Base-by-base conservation (phyloP, 1,140 invertebrate genomes). In the Drosophila melanogaster region DNA sequence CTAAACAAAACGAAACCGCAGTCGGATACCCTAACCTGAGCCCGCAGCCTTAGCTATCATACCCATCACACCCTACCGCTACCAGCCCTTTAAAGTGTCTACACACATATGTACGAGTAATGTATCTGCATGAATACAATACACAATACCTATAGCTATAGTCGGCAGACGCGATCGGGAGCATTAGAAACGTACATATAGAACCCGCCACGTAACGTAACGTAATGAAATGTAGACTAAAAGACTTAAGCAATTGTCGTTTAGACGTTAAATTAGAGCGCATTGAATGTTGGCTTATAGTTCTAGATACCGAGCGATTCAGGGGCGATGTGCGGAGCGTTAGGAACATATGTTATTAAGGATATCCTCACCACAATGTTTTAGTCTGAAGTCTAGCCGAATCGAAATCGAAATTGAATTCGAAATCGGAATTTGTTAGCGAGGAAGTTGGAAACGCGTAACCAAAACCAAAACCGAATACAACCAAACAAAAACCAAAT, bases 221-320 rank as follows among this genome's bases (percentile, higher is more conserved):
- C 60, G 35, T 75, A 71, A 64, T 53, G 71, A 78, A 78, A 86
- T 69, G 90, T 91, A 91, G 90, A 91, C 81, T 91, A 91, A 78
- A 91, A 91, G 90, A 91, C 90, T 91, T 91, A 91, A 91, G 90
- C 90, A 91, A 91, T 91, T 91, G 90, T 91, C 90, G 81, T 79
- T 81, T 90, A 81, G 90, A 91, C 90, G 90, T 91, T 91, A 91
- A 91, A 91, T 87, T 91, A 91, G 78, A 84, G 76, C 78, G 85
- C 81, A 91, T 91, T 91, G 77, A 91, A 91, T 91, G 90, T 91
- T 91, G 85, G 89, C 90, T 91, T 91, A 74, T 75, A 75, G 54
- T 57, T 73, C 43, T 79, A 79, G 75, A 66, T 72, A 74, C 58
- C 51, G 62, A 58, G 65, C 57, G 65, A 66, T 26, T 53, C 49